Percentiles rank a stretch among this genome's conserved stretches.
phyloP scores from a whole-genome alignment of 2,888 invertebrate species.

The Amphipoea lucens region DNA sequence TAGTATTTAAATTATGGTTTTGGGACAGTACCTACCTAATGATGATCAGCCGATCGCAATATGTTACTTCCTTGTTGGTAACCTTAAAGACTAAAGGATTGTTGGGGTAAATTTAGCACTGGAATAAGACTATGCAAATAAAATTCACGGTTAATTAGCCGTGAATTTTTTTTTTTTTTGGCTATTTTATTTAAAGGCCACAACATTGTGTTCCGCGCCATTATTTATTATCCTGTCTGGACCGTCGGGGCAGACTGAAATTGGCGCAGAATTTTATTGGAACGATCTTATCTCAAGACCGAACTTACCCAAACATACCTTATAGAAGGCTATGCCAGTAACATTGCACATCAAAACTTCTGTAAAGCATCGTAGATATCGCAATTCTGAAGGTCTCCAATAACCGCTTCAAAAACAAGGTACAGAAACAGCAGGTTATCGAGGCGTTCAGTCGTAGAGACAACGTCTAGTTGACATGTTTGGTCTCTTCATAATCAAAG shows the following conservation, averaged over 20 bases:
- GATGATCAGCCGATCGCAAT: neutral
- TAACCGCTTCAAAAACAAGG: neutral
- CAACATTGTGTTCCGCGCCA: no score
- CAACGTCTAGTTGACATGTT: neutral
- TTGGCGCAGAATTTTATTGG: neutral
- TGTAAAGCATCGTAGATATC: neutral
- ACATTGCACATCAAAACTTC: neutral
- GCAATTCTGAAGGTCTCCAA: neutral
- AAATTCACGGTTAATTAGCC: neutral
- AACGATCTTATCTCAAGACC: neutral
- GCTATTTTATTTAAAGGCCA: neutral
- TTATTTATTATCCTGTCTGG: neutral
- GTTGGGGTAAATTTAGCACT: neutral
- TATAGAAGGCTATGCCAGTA: neutral
- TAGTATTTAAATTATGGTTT: slow-evolving; percentile 55
- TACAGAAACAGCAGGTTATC: neutral
- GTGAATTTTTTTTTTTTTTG: no score
- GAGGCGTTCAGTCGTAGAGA: neutral
- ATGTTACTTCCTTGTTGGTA: neutral
- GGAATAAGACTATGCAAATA: neutral
- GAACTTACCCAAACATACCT: neutral
- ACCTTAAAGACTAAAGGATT: neutral
- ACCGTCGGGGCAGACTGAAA: neutral
- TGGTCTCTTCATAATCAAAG: neutral
- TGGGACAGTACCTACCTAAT: slow-evolving; percentile 24